Conservation (phyloP, 2,113 vertebrate species). For the Cottus gobio region DNA sequence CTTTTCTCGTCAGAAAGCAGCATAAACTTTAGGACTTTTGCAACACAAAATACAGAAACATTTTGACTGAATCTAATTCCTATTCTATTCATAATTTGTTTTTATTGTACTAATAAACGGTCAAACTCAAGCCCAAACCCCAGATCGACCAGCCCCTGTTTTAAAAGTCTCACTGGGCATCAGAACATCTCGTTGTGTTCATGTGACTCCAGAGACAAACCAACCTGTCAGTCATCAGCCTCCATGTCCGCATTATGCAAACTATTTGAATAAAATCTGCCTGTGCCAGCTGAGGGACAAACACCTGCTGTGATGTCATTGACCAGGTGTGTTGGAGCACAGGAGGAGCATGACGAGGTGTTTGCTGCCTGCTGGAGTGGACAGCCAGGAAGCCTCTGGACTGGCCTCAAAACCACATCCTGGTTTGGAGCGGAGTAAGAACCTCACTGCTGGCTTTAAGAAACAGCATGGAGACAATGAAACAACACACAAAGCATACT, state of each 20-base stretch:
- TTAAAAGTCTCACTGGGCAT: not conserved
- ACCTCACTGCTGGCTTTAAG: too few relatives aligned
- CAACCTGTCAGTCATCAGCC: not conserved
- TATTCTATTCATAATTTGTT: not conserved
- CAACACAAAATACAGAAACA: not conserved
- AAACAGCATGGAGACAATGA: too few relatives aligned
- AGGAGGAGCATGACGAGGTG: not conserved
- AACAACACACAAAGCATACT: too few relatives aligned
- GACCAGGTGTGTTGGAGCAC: not conserved
- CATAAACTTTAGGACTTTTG: not conserved
- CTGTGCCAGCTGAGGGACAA: not conserved
- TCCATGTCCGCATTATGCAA: not conserved
- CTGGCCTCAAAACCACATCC: too few relatives aligned
- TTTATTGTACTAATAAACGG: not conserved
- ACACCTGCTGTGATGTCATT: constrained; percentile 22
- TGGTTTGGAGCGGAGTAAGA: too few relatives aligned
- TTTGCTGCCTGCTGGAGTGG: not conserved
- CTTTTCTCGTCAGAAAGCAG: not conserved
- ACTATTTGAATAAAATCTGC: constrained; percentile 22
- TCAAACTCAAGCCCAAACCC: too few relatives aligned
- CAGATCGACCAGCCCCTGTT: not conserved
- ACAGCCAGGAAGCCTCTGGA: not conserved
- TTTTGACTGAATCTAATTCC: not conserved
- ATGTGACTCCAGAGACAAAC: constrained; percentile 9
- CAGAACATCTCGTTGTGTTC: constrained; percentile 20